phyloP scores from a whole-genome alignment of 2,797 vertebrate species.

The Rhinichthys osculus region DNA sequence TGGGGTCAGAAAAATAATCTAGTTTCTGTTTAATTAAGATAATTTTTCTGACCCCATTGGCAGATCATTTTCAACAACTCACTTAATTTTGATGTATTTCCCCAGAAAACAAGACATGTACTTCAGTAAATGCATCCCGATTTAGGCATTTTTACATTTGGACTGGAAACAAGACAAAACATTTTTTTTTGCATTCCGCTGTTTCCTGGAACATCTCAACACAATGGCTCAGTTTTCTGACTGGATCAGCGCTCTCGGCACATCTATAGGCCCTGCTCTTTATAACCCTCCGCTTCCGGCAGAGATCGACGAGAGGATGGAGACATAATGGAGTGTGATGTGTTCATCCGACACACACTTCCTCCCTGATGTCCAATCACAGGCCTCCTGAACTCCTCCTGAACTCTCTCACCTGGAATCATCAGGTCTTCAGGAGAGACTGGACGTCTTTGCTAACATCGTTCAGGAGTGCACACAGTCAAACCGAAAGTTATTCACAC shows the following conservation, averaged over 20 bases:
- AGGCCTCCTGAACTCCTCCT: background rate
- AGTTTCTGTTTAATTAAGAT: too few species aligned
- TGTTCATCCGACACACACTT: constrained; percentile 16
- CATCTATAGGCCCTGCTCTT: background rate
- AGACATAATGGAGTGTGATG: background rate
- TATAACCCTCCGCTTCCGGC: constrained; percentile 7
- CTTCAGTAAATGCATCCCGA: too few species aligned
- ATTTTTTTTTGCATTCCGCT: background rate
- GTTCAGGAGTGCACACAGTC: background rate
- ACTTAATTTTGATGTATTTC: too few species aligned
- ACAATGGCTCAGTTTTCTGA: background rate
- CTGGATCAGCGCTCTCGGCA: background rate
- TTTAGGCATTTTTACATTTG: too few species aligned
- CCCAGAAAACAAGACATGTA: too few species aligned
- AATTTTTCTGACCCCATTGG: too few species aligned
- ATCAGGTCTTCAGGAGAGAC: background rate
- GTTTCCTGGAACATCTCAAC: constrained; percentile 31
- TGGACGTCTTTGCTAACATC: background rate
- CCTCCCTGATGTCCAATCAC: constrained; percentile 6
- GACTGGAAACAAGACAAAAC: too few species aligned
- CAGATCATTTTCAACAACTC: too few species aligned
- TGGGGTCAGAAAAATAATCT: too few species aligned
- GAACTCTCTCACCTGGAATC: background rate
- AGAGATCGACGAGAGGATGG: constrained; percentile 7
- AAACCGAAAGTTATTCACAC: too few species aligned